These are phyloP conservation scores for Boloria euphrosyne DNA, from an alignment of 2,888 invertebrate genomes.

Conservation along the genomic window DNA sequence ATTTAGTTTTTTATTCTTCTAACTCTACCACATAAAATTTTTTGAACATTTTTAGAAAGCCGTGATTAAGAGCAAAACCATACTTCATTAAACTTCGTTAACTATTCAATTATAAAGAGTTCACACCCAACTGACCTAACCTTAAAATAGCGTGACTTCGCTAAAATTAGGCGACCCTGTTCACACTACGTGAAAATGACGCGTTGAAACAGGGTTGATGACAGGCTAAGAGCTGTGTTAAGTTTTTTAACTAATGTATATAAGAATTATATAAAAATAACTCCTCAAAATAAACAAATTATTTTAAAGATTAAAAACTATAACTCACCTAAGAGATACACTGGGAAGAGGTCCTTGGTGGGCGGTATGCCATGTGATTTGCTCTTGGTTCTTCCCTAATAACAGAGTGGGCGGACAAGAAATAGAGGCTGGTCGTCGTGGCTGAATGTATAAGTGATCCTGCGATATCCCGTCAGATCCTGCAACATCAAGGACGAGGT, in stretches of 20 bases:
- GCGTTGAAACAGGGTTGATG: slow-evolving; percentile 23
- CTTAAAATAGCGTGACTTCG: slow-evolving; percentile 30
- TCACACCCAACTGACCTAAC: slow-evolving; percentile 25
- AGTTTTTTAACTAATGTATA: background rate
- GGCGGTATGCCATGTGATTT: no score
- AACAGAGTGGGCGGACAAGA: no score
- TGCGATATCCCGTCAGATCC: no score
- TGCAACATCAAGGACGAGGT: no score
- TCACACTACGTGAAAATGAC: slow-evolving; percentile 24
- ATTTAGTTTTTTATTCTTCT: no score
- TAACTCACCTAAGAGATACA: no score
- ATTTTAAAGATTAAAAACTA: no score
- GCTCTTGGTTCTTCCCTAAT: no score
- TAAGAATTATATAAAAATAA: background rate
- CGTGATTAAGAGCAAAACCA: background rate
- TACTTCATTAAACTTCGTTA: slow-evolving; percentile 7
- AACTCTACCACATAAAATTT: background rate
- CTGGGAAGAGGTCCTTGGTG: no score
- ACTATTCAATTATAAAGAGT: slow-evolving; percentile 24
- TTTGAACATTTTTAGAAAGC: slow-evolving; percentile 5
- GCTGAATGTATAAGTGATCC: no score
- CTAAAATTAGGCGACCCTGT: slow-evolving; percentile 31
- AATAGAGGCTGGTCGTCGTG: no score
- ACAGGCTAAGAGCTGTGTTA: slow-evolving; percentile 13
- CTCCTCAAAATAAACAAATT: no score